Conservation (phyloP, 2,113 vertebrate genomes). For the Passer montanus region DNA sequence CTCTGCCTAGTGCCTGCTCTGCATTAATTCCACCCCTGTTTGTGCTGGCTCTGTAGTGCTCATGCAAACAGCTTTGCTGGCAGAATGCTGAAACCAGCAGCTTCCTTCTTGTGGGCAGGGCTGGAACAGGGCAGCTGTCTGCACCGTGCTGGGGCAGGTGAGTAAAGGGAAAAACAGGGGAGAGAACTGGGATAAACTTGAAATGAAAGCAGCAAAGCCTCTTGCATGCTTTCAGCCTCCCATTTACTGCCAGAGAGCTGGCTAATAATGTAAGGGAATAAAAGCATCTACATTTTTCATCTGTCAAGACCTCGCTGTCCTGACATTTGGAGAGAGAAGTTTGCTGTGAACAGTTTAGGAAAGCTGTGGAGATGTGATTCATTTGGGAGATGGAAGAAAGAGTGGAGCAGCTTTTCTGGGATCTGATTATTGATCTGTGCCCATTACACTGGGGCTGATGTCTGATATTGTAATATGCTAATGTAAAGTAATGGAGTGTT, state of each 20-base stretch:
- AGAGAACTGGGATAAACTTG: background rate
- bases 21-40: background rate
- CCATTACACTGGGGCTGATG: background rate
- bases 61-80: background rate
- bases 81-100: background rate
- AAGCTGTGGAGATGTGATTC: background rate
- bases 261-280: background rate
- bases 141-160: background rate
- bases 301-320: background rate
- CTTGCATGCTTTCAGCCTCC: background rate
- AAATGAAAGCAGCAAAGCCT: background rate
- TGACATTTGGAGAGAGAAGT: background rate
- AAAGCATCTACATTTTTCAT: constrained; percentile 1
- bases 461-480: background rate
- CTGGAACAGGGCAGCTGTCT: background rate
- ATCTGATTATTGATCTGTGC: constrained; percentile 12
- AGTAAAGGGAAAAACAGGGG: background rate
- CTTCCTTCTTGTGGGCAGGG: background rate
- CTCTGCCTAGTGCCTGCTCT: background rate
- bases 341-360: background rate
- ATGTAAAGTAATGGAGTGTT: background rate
- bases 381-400: background rate
- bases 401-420: background rate
- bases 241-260: background rate
- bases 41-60: background rate